These are phyloP conservation scores for Drosophila saltans DNA, from an alignment of 1,140 invertebrate species.

Conservation along the genomic window DNA sequence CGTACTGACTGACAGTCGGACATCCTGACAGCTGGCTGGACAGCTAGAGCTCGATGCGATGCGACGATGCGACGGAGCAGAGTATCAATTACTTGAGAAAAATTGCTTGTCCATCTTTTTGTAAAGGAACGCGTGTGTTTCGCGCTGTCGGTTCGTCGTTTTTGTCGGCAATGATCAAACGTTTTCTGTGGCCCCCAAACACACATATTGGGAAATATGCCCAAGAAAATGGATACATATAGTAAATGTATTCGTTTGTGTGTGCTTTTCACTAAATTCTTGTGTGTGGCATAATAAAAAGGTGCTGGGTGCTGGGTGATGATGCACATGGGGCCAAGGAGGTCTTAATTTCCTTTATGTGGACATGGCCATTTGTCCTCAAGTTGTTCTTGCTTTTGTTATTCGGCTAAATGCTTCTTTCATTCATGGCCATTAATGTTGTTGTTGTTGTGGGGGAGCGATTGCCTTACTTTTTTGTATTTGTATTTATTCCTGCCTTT, in stretches of 20 bases:
- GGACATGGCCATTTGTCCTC: conserved; percentile 73
- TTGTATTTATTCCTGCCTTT: conserved; percentile 3
- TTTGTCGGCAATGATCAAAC: conserved; percentile 64
- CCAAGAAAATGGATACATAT: conserved; percentile 5
- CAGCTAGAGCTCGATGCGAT: conserved; percentile 51
- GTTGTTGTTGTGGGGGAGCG: conserved; percentile 14
- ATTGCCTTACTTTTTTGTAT: not conserved
- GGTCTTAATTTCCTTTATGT: conserved; percentile 72
- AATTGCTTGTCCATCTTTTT: conserved; percentile 75
- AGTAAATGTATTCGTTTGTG: conserved; percentile 36
- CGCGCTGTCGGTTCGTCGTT: no score
- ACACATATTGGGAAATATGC: conserved; percentile 49
- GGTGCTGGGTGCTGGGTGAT: not conserved
- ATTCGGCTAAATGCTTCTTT: conserved; percentile 64
- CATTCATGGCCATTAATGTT: conserved; percentile 60
- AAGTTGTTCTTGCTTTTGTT: conserved; percentile 16
- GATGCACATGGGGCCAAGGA: conserved; percentile 27
- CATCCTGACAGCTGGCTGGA: conserved; percentile 54
- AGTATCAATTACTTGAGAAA: conserved; percentile 80
- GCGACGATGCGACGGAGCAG: conserved; percentile 46
- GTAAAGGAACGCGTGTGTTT: conserved; percentile 36
- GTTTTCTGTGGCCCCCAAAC: conserved; percentile 36
- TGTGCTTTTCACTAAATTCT: conserved; percentile 3
- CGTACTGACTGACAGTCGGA: conserved; percentile 26
- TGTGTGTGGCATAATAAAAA: not conserved